phyloP scores from a whole-genome alignment of 2,797 vertebrate species.

The Gymnothorax reevesii region DNA sequence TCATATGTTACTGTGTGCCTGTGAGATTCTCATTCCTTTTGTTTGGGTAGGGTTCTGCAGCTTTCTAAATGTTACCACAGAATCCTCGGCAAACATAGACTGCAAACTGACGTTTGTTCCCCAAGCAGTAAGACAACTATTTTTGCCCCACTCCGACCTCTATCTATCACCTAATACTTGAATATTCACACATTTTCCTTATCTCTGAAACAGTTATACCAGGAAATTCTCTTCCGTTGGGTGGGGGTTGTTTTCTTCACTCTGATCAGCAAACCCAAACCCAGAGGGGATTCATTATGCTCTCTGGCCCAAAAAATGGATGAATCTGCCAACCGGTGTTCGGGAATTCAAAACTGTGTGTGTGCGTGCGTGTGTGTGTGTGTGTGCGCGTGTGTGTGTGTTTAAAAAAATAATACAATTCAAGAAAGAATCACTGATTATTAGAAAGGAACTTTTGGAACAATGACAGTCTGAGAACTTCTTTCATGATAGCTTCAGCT shows the following conservation, averaged over 20 bases:
- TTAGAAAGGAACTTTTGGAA: no score
- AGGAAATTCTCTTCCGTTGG: neutral
- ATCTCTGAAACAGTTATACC: neutral
- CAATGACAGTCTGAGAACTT: neutral
- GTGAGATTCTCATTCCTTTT: neutral
- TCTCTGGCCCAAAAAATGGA: constrained; percentile 13
- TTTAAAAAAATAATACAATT: neutral
- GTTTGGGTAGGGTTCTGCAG: neutral
- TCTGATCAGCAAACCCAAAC: constrained; percentile 9
- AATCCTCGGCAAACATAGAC: neutral
- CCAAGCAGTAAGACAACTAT: neutral
- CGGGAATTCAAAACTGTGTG: no score
- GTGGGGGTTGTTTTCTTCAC: neutral
- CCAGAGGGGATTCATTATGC: neutral
- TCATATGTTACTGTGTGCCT: neutral
- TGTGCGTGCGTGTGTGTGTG: no score
- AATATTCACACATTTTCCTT: constrained; percentile 11
- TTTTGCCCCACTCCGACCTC: neutral
- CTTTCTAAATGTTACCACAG: neutral
- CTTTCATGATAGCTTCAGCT: neutral
- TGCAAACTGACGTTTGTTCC: neutral
- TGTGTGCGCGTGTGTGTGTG: no score
- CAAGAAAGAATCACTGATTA: neutral
- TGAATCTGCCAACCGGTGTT: neutral
- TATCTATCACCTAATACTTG: neutral